These are phyloP conservation scores for Lasioglossum lativentre DNA, from an alignment of 2,888 invertebrate genomes.

Conservation along the genomic window DNA sequence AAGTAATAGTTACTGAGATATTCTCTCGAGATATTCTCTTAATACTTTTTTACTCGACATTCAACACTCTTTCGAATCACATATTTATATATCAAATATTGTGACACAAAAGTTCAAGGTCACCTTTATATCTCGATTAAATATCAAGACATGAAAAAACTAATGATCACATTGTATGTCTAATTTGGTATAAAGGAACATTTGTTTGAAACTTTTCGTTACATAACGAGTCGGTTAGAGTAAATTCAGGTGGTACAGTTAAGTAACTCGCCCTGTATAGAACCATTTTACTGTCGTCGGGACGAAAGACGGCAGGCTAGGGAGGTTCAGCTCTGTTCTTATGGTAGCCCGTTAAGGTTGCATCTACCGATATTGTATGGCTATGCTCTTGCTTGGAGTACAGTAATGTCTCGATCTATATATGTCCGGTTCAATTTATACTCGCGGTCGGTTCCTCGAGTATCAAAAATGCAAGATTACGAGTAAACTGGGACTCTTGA, in stretches of 20 bases:
- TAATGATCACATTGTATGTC: background rate
- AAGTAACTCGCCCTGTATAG: background rate
- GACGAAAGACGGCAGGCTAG: background rate
- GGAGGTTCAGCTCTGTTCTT: constrained; percentile 36
- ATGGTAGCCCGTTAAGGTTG: constrained; percentile 50
- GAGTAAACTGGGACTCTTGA: background rate
- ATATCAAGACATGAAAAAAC: background rate
- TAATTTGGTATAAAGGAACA: background rate
- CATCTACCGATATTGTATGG: constrained; percentile 43
- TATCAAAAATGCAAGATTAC: background rate
- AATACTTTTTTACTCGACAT: background rate
- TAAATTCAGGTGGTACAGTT: background rate
- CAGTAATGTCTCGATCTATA: background rate
- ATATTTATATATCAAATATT: background rate
- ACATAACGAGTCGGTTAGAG: background rate
- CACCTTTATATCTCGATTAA: too few species aligned
- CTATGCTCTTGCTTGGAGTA: constrained; percentile 37
- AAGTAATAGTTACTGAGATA: background rate
- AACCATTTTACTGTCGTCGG: background rate
- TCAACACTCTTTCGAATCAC: background rate
- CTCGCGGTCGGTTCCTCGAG: background rate
- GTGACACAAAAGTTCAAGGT: too few species aligned
- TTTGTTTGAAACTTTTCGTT: background rate
- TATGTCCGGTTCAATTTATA: background rate
- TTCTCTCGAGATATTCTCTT: too few species aligned